Conservation (phyloP, 2,888 invertebrate genomes). For the Tetranychus truncatus region DNA sequence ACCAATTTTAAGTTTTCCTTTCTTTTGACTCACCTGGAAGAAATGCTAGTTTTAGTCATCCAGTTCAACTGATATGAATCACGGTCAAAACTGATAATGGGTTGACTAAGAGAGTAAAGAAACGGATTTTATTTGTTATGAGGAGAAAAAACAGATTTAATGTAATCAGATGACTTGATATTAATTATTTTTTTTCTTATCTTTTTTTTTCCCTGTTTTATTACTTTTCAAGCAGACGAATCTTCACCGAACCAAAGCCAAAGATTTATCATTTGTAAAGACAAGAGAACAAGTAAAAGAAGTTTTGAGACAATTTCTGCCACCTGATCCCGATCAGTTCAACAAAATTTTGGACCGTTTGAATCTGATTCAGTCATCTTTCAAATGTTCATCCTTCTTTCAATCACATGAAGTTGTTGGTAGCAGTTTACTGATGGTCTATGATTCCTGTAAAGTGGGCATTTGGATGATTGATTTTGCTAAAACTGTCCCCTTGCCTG, state of each 20-base stretch:
- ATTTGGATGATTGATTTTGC: slow-evolving; percentile 96
- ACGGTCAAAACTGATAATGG: too few species aligned
- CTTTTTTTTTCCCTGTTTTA: background rate
- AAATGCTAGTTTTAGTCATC: too few species aligned
- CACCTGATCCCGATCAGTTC: slow-evolving; percentile 42
- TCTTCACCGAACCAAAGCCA: background rate
- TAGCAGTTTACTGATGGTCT: slow-evolving; percentile 80
- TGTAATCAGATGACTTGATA: too few species aligned
- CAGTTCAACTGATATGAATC: too few species aligned
- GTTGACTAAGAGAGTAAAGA: too few species aligned
- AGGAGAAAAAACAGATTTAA: too few species aligned
- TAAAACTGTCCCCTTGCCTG: slow-evolving; percentile 60
- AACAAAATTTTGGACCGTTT: slow-evolving; percentile 52
- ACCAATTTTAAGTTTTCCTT: too few species aligned
- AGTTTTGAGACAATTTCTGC: slow-evolving; percentile 55
- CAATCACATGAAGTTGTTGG: slow-evolving; percentile 71
- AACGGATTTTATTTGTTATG: too few species aligned
- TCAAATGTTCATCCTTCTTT: slow-evolving; percentile 62
- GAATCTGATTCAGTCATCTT: slow-evolving; percentile 51
- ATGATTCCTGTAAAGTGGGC: slow-evolving; percentile 67
- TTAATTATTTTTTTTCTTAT: background rate
- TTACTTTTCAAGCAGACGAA: background rate
- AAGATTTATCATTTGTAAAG: slow-evolving; percentile 8
- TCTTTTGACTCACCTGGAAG: too few species aligned
- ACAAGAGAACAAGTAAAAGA: slow-evolving; percentile 5